phyloP scores from a whole-genome alignment of 2,797 vertebrate species.

The Phataginus tetradactyla region DNA sequence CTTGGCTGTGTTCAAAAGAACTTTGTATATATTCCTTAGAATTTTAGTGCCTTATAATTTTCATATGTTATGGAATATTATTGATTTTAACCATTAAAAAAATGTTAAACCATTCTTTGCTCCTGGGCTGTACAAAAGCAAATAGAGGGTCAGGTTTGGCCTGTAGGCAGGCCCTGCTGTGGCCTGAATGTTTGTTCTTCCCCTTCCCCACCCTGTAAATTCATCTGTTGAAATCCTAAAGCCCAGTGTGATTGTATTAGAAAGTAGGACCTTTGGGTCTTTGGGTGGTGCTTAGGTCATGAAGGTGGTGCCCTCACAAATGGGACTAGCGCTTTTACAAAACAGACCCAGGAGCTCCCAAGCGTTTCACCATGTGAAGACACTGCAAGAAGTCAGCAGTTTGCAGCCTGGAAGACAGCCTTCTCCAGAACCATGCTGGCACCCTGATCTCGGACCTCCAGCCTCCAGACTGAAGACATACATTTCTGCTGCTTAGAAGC shows the following conservation, averaged over 20 bases:
- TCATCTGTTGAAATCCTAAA: not conserved
- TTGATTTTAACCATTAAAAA: not conserved
- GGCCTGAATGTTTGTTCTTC: not conserved
- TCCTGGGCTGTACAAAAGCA: not conserved
- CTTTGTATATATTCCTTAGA: not conserved
- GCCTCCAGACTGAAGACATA: not conserved
- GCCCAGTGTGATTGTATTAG: not conserved
- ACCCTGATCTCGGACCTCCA: not conserved
- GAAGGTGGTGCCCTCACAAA: not conserved
- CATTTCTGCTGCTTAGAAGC: not conserved
- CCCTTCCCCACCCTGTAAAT: too few species aligned
- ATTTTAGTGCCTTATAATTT: not conserved
- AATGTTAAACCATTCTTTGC: not conserved
- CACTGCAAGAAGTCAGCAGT: not conserved
- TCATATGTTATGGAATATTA: not conserved
- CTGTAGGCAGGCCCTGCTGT: not conserved
- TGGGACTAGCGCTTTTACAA: not conserved
- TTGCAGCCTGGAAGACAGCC: not conserved
- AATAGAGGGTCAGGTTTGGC: not conserved
- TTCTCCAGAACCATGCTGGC: not conserved
- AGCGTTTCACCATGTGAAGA: not conserved
- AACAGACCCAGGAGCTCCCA: not conserved
- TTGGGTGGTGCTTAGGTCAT: not conserved
- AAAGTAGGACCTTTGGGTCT: not conserved
- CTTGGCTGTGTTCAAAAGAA: not conserved